A percentile compares a stretch with the other conserved stretches of the same genome.
Evolutionary conservation across 2,797 vertebrate species (phyloP).

Genomic region (Clarias laeviceps): DNA sequence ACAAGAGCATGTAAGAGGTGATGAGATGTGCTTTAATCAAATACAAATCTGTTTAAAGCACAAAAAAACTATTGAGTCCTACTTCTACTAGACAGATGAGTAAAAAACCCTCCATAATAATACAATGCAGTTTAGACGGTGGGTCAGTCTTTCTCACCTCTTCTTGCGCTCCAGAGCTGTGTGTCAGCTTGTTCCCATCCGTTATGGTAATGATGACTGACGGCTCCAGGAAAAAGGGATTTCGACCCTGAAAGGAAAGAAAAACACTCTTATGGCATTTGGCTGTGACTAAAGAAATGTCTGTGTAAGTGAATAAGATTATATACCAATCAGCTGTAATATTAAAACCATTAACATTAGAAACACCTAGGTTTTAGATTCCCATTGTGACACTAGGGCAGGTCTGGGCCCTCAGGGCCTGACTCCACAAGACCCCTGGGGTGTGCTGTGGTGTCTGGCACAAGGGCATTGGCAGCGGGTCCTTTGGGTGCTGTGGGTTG

Average conservation of each 20-base stretch:
- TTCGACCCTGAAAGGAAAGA: conserved; percentile 82
- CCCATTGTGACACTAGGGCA: too few species aligned
- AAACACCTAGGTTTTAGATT: too few species aligned
- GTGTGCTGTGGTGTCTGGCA: too few species aligned
- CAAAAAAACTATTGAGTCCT: too few species aligned
- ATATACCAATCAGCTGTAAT: neutral
- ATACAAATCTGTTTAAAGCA: too few species aligned
- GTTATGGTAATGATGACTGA: conserved; percentile 99
- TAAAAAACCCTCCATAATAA: neutral
- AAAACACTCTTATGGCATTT: conserved; percentile 39
- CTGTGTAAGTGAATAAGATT: neutral
- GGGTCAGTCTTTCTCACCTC: conserved; percentile 80
- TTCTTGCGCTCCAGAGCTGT: conserved; percentile 90
- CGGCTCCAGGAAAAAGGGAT: conserved; percentile 97
- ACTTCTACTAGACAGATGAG: neutral
- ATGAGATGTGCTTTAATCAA: neutral
- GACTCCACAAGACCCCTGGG: too few species aligned
- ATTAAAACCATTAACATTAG: too few species aligned
- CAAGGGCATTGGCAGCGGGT: too few species aligned
- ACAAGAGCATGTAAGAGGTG: neutral
- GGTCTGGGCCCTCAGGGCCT: too few species aligned
- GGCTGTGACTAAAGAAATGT: neutral
- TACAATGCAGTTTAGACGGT: neutral
- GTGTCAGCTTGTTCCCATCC: conserved; percentile 97
- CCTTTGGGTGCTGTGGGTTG: too few species aligned